Base-by-base conservation (phyloP, 2,797 vertebrate genomes). In the Yasuhikotakia modesta region DNA sequence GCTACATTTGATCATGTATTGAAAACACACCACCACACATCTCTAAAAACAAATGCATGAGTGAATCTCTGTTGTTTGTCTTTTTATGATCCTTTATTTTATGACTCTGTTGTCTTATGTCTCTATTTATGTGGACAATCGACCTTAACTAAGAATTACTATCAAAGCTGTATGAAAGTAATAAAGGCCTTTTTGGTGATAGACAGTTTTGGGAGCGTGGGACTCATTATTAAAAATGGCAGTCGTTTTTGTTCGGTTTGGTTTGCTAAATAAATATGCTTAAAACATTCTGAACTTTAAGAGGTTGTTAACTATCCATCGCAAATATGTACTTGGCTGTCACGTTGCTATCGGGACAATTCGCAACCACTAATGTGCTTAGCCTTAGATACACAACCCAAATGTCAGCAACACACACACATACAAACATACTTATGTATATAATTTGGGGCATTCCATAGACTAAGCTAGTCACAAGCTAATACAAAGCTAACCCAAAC, bases 91-190 rank as follows among this genome's bases (percentile, higher is more conserved):
- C 32, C 45, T 70, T 60, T 64, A 67, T 81, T 76, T 76, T 79
- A 21, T 76, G 35, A 39, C 35, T 39, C 35, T 39, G 4, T 64
- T 73, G 65, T 79, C 21, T 70, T 78, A 39, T 72, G 73, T 80
- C 45, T 76, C 43, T 82, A 80, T 82, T 82, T 80, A 84, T 84
- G 63, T 75, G 39, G 48, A 70, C 1, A 27, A 12, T 80, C 35
- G 30, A 39, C 52, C 32, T 77, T 55, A 43, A 30, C 21, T 6
- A 55, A 35, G 11, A 70, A 61, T 35, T 75, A 17, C 24, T 55
- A 16, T 65, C 52, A 61, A 67, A 68, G 43, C 27, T 22, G 61
- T 77, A 35, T 69, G 69, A 60, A 77, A 61, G 45, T 12, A 77
- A 60, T 69, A 77, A 68, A 60, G 21, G 32, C 73, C 61, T 43